Base-by-base conservation (phyloP, 1,140 invertebrate species). In the Vanessa atalanta region DNA sequence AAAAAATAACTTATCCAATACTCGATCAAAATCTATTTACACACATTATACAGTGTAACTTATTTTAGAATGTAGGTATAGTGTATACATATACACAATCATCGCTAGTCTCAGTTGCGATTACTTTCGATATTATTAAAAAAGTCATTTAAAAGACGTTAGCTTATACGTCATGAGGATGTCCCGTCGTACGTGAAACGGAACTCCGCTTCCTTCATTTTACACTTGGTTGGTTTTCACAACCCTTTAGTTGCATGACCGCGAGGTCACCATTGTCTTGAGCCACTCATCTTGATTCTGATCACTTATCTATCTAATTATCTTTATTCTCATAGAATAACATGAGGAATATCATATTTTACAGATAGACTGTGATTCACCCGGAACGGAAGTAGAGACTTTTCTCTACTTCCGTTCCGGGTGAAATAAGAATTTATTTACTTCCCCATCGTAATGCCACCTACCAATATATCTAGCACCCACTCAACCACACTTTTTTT, bases 141-240 rank as follows among this genome's bases (percentile, higher is more conserved):
- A 69, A 31, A 57, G 31, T 43, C 37, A 69, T 47, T 31, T 60
- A 68, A 61, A 61, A 61, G 26, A 61, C 57, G 57, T 61, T 20
- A 69, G 8, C 16, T 43, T 43, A 53, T 37, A 53, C 12, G 16
- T 16, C 23, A 37, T 20, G 71, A 71, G 73, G 73, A 71, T 70
- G 70, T 79, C 53, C 63, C 63, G 50, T 77, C 76, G 69, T 68
- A 74, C 72, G 72, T 80, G 76, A 74, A 79, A 85, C 83, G 88
- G 88, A 89, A 88, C 83, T 83, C 51, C 81, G 82, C 82, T 88
- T 85, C 81, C 83, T 89, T 81, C 76, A 81, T 79, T 88, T 87
- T 85, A 84, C 82, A 82, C 76, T 84, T 68, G 69, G 81, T 68
- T 85, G 85, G 74, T 70, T 82, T 69, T 73, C 70, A 73, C 66